Conservation (phyloP, 2,888 invertebrate genomes). For the Hydrotaea diabolus region DNA sequence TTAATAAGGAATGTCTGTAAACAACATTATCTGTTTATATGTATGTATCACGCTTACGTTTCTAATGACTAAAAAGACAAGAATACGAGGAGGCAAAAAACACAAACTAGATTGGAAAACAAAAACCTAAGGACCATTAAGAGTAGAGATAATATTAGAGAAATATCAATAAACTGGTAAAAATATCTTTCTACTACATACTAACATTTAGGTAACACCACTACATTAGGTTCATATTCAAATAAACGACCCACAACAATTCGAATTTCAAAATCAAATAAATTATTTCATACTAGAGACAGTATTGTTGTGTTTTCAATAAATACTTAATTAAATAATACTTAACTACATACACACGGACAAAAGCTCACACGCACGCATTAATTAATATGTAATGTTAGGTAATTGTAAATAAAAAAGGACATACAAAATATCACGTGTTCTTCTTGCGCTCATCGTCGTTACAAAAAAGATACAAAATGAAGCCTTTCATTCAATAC, state of each 20-base stretch:
- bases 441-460: background rate
- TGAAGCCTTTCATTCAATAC: constrained; percentile 87
- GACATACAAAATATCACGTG: constrained; percentile 63
- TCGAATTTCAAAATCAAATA: background rate
- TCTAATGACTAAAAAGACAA: constrained; percentile 61
- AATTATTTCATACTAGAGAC: too few species aligned
- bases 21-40: constrained; percentile 25
- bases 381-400: background rate
- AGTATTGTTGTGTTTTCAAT: constrained; percentile 1
- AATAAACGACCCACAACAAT: constrained; percentile 4
- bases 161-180: constrained; percentile 35
- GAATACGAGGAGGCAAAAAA: constrained; percentile 20
- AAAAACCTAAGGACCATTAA: background rate
- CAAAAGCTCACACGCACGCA: background rate
- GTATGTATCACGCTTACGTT: constrained; percentile 47
- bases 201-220: constrained; percentile 19
- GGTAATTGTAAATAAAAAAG: constrained; percentile 39
- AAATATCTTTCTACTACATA: background rate
- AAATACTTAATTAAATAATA: constrained; percentile 24
- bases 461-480: background rate
- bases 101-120: background rate
- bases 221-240: constrained; percentile 4
- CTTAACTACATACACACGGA: constrained; percentile 15
- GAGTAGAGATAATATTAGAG: constrained; percentile 6
- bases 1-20: constrained; percentile 41